Percentiles rank a stretch among this genome's conserved stretches.
These are phyloP conservation scores for Chinchilla lanigera DNA, from an alignment of 2,113 vertebrate species.

Conservation along the genomic window DNA sequence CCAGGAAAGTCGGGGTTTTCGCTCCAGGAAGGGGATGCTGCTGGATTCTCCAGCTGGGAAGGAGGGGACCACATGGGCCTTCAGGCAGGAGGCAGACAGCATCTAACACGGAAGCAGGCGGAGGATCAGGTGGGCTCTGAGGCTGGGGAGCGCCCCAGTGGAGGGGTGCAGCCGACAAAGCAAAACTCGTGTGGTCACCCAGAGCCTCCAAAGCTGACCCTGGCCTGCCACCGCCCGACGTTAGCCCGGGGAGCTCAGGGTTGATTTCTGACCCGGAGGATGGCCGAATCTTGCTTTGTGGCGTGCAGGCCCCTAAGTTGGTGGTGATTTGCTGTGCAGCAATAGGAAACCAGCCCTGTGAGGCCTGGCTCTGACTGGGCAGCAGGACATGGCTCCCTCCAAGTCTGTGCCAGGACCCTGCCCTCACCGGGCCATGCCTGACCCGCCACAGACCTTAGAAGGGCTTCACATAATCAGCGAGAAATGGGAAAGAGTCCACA, in stretches of 20 bases:
- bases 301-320: not conserved
- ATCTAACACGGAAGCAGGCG: not conserved
- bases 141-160: not conserved
- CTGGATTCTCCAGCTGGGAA: not conserved
- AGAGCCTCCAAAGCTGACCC: not conserved
- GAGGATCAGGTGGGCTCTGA: not conserved
- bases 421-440: accelerated
- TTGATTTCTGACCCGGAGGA: not conserved
- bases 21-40: not conserved
- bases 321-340: not conserved
- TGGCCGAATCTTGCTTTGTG: not conserved
- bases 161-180: not conserved
- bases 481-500: not conserved
- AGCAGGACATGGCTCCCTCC: not conserved
- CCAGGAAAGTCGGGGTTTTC: not conserved
- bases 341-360: not conserved
- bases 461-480: not conserved
- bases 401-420: accelerated
- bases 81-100: not conserved
- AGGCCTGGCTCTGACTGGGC: not conserved
- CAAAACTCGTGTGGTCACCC: not conserved
- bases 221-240: not conserved
- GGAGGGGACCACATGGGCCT: not conserved
- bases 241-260: not conserved
- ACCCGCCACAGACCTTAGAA: not conserved